Conservation (phyloP, 2,113 vertebrate genomes). For the Phrynosoma platyrhinos region DNA sequence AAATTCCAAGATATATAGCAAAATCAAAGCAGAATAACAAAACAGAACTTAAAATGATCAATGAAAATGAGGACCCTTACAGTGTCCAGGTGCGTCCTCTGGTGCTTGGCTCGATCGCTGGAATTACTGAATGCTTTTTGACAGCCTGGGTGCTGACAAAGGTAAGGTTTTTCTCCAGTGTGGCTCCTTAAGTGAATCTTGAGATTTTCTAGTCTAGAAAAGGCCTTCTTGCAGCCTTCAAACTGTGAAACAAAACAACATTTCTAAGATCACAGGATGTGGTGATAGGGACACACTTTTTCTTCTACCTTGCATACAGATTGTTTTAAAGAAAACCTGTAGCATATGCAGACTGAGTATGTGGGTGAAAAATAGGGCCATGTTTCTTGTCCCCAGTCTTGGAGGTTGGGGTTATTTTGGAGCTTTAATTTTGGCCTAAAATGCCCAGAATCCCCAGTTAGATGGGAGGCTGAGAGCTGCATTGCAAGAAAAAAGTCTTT, state of each 20-base stretch:
- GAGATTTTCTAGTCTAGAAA: constrained; percentile 96
- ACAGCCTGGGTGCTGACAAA: constrained; percentile 93
- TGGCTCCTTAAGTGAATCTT: constrained; percentile 98
- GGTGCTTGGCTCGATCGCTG: constrained; percentile 97
- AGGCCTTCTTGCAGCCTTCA: constrained; percentile 96
- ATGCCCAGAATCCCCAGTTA: too few relatives aligned
- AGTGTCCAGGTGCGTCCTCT: constrained; percentile 93
- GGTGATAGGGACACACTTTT: background rate
- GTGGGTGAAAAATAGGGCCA: background rate
- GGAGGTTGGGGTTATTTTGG: too few relatives aligned
- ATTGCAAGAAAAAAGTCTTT: too few relatives aligned
- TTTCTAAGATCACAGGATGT: constrained; percentile 4
- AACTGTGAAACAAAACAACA: constrained; percentile 81
- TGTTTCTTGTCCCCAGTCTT: too few relatives aligned
- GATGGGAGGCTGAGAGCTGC: too few relatives aligned
- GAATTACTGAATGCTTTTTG: constrained; percentile 99
- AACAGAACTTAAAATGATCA: constrained; percentile 19
- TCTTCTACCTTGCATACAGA: background rate
- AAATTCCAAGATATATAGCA: background rate
- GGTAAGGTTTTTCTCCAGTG: constrained; percentile 94
- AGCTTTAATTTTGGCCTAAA: too few relatives aligned
- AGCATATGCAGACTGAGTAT: background rate
- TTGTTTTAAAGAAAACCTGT: background rate
- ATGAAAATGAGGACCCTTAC: constrained; percentile 71
- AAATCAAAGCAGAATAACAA: background rate